Evolutionary conservation across 2,888 invertebrate species (phyloP).

Genomic region (Volucella inflata): DNA sequence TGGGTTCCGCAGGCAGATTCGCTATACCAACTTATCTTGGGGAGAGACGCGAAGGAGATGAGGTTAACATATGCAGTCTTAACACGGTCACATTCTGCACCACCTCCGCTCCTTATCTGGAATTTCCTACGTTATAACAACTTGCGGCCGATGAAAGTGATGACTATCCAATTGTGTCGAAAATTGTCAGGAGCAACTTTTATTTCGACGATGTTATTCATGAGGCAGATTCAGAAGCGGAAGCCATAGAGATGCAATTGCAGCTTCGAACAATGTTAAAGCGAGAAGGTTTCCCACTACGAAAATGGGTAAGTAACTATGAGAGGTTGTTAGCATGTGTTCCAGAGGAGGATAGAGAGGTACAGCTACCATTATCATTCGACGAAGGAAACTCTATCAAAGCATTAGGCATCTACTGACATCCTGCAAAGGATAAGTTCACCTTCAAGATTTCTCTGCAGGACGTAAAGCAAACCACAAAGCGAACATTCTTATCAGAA

Average conservation of each 20-base stretch:
- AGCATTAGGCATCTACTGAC: constrained; percentile 8
- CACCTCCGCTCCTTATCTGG: constrained; percentile 10
- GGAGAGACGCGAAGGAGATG: constrained; percentile 17
- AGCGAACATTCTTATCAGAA: background rate
- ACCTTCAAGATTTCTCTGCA: background rate
- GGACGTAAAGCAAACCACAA: background rate
- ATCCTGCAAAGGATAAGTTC: constrained; percentile 3
- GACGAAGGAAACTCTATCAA: background rate
- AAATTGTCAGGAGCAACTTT: constrained; percentile 8
- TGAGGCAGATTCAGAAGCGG: constrained; percentile 3
- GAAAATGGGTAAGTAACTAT: constrained; percentile 28
- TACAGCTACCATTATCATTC: constrained; percentile 1
- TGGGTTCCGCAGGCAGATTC: constrained; percentile 30
- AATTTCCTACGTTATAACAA: background rate
- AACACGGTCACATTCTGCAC: constrained; percentile 35
- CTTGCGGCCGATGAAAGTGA: constrained; percentile 16
- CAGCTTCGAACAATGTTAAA: constrained; percentile 2
- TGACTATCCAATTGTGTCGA: constrained; percentile 9
- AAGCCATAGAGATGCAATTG: constrained; percentile 4
- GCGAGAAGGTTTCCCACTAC: constrained; percentile 13
- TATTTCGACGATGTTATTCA: constrained; percentile 26
- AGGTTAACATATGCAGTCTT: background rate
- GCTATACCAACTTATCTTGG: constrained; percentile 50
- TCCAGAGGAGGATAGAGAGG: constrained; percentile 10
- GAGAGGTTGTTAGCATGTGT: background rate